Evolutionary conservation across 2,113 vertebrate genomes (phyloP).

Genomic region (Phyllostomus discolor): DNA sequence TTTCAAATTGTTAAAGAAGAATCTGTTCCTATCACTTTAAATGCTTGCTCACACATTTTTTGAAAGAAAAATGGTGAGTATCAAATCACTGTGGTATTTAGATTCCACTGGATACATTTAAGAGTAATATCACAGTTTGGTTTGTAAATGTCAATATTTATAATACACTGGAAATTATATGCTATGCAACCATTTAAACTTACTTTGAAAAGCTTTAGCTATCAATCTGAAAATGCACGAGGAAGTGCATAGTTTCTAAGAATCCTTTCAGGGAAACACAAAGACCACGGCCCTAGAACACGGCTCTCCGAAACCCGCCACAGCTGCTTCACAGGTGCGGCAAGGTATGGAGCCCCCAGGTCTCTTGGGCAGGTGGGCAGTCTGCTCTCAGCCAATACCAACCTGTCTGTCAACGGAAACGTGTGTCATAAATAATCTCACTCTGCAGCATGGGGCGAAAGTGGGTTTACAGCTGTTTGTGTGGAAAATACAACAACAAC

Average conservation of each 20-base stretch:
- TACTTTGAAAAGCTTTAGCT: slow-evolving; percentile 2
- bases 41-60: not conserved
- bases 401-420: not conserved
- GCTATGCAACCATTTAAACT: not conserved
- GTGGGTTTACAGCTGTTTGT: too few relatives aligned
- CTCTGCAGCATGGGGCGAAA: too few relatives aligned
- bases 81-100: not conserved
- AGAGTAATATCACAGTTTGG: not conserved
- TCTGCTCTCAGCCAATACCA: not conserved
- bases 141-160: slow-evolving; percentile 40
- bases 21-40: slow-evolving; percentile 3
- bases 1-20: not conserved
- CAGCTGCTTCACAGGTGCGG: not conserved
- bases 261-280: not conserved
- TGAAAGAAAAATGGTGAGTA: slow-evolving; percentile 1
- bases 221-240: not conserved
- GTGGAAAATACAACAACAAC: too few relatives aligned
- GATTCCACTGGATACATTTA: slow-evolving; percentile 2
- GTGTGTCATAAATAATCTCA: not conserved
- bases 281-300: not conserved
- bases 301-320: not conserved
- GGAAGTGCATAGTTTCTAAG: not conserved
- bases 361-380: not conserved
- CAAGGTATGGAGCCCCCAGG: not conserved
- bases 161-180: not conserved